Conservation (phyloP, 2,113 vertebrate genomes). For the Lota lota region DNA sequence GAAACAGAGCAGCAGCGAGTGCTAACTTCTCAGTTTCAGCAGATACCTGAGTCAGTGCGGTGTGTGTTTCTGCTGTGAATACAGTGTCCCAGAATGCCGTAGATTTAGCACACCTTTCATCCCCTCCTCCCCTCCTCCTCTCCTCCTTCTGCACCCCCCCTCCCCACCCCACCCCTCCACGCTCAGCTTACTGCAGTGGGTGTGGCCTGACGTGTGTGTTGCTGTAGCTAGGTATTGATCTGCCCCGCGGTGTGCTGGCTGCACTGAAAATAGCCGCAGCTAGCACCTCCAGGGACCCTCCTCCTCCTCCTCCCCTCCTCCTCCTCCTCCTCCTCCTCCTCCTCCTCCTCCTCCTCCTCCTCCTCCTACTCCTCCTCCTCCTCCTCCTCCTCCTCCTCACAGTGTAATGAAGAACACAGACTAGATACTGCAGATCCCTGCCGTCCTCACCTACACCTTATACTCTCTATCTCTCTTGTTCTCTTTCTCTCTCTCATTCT, state of each 20-base stretch:
- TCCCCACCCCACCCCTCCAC: constrained; percentile 14
- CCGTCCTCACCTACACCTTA: too few relatives aligned
- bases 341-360: not conserved
- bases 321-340: not conserved
- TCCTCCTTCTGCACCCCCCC: not conserved
- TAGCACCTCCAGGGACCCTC: constrained; percentile 24
- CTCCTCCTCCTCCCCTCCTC: not conserved
- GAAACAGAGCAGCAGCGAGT: too few relatives aligned
- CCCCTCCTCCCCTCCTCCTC: not conserved
- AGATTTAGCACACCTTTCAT: constrained; percentile 36
- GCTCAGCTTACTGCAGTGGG: too few relatives aligned
- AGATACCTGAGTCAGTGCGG: constrained; percentile 11
- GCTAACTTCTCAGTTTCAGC: too few relatives aligned
- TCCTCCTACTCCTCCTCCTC: constrained; percentile 2
- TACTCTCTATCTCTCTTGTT: too few relatives aligned
- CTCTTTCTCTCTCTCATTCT: too few relatives aligned
- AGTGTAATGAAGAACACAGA: constrained; percentile 12
- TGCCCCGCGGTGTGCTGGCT: constrained; percentile 56
- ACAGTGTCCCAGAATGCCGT: constrained; percentile 39
- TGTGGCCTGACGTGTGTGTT: constrained; percentile 34
- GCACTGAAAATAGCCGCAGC: constrained; percentile 53
- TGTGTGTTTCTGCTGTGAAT: constrained; percentile 26
- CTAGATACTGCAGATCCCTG: not conserved
- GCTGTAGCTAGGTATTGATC: constrained; percentile 63
- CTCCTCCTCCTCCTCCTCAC: constrained; percentile 25